These are phyloP conservation scores for Anolis sagrei DNA, from an alignment of 2,113 vertebrate genomes.

Conservation along the genomic window DNA sequence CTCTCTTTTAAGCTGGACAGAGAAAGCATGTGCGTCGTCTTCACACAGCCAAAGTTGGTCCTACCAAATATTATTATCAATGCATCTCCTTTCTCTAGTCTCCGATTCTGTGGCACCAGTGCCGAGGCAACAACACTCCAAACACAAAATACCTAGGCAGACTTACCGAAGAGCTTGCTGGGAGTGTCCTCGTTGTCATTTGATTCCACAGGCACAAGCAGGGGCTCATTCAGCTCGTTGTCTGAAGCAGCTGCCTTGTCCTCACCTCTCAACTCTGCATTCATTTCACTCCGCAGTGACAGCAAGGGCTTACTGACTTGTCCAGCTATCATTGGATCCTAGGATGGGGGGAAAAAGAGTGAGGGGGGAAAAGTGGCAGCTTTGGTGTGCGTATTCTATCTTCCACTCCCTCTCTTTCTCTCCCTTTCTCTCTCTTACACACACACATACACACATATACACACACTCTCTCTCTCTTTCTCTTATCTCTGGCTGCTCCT, in stretches of 20 bases:
- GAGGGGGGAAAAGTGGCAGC: constrained; percentile 60
- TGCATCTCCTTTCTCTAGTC: neutral
- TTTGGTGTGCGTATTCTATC: constrained; percentile 55
- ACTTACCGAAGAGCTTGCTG: constrained; percentile 98
- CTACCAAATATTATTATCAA: neutral
- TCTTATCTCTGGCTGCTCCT: constrained; percentile 90
- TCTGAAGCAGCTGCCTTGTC: constrained; percentile 94
- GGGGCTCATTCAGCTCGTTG: constrained; percentile 93
- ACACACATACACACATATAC: constrained; percentile 67
- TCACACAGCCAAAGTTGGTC: neutral
- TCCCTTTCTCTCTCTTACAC: constrained; percentile 74
- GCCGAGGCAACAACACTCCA: neutral
- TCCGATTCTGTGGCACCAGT: neutral
- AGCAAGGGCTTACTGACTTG: constrained; percentile 98
- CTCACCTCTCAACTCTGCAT: constrained; percentile 95
- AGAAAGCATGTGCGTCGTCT: neutral
- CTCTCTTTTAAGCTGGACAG: neutral
- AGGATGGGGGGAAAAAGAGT: constrained; percentile 76
- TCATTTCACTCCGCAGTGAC: constrained; percentile 97
- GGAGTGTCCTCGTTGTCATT: constrained; percentile 93
- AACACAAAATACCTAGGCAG: constrained; percentile 79
- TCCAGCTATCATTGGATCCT: constrained; percentile 99
- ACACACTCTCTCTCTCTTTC: constrained; percentile 72
- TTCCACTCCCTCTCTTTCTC: constrained; percentile 65
- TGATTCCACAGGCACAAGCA: constrained; percentile 90